Evolutionary conservation across 2,888 invertebrate genomes (phyloP), one percentile per base, ranked within the genome.

Genomic region (Candidula unifasciata): DNA sequence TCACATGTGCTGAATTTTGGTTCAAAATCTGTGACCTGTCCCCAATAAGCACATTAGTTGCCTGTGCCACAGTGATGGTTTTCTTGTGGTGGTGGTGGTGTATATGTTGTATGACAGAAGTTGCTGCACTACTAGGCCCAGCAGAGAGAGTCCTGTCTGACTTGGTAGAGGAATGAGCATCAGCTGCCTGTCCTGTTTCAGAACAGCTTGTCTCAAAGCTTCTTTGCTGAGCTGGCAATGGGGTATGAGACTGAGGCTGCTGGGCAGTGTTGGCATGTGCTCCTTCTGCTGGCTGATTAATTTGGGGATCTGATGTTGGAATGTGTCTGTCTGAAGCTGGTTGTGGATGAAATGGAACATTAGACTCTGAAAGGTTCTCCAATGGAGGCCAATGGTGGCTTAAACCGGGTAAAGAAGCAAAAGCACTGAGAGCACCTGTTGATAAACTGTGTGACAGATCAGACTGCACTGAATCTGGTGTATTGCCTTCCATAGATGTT

Each of bases 41-140:
- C 27, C 82, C 82, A 73, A 82, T 74, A 5, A 82, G 71, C 6
- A 82, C 73, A 82, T 82, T 82, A 16, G 73, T 82, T 44, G 82
- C 82, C 3, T 74, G 73, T 74, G 33, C 27, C n/a, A 82, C 64
- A 10, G 18, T 73, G 21, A 82, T 64, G 60, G 33, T 60, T 33
- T 74, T 82, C 74, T 64, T 33, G 27, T 82, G 82, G n/a, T 82
- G 82, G n/a, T 82, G 74, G 37, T 82, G 82, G 30, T 82, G 82
- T 64, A 82, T 64, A 57, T 81, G 81, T 21, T 74, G 57, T 27
- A 80, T 30, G 18, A 64, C 64, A 16, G 79, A 35, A 68, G 66
- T 66, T 37, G 79, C 24, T 78, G 64, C 13, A 64, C n/a, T 37
- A 18, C 24, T 27, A 37, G 35, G 13, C 3, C 37, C 16, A 37